Evolutionary conservation across 1,140 invertebrate species (phyloP), one percentile per base, ranked within the genome.

Genomic region (Drosophila prosaltans): DNA sequence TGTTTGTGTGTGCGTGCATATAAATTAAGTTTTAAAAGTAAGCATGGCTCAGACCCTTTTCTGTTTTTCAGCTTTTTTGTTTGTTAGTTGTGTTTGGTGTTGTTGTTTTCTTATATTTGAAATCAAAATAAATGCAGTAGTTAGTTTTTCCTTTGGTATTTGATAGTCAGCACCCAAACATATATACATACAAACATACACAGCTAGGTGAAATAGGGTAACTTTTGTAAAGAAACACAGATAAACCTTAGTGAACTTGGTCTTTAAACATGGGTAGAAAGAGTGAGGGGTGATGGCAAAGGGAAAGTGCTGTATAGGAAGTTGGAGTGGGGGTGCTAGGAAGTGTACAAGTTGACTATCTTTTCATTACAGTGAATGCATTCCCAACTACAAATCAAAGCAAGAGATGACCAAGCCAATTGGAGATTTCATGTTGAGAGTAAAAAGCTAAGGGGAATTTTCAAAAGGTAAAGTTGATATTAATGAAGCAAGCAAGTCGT

Each of bases 21-120:
- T 86, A 89, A 86, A 89, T 86, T 86, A 89, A 88, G 83, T 86
- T 86, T 88, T 74, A 89, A 89, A 88, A 88, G 83, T 88, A 78
- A 86, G 72, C 73, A 69, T 67, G 41, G 32, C 66, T 66, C 68
- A 51, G 45, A 41, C 65, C 61, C 54, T 59, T 32, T 24, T n/a
- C 30, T 65, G 24, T 58, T 60, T 60, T 73, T 51, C 45, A 51
- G 21, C 21, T 51, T 51, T 51, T 51, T 51, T 51, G 45, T 51
- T 51, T 51, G 45, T 51, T 26, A 26, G 21, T 48, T 48, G 16
- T 45, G 41, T 9, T 43, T 43, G 16, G 2, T 48, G 16, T 21
- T 65, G 57, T 16, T 66, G 43, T 55, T 59, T 55, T 72, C 41
- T 84, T 80, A 57, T 79, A 72, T 85, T 80, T 79, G 82, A 88